A percentile compares a stretch with the other conserved stretches of the same genome.
phyloP scores from a whole-genome alignment of 2,888 invertebrate genomes.

The Eretmocerus hayati region DNA sequence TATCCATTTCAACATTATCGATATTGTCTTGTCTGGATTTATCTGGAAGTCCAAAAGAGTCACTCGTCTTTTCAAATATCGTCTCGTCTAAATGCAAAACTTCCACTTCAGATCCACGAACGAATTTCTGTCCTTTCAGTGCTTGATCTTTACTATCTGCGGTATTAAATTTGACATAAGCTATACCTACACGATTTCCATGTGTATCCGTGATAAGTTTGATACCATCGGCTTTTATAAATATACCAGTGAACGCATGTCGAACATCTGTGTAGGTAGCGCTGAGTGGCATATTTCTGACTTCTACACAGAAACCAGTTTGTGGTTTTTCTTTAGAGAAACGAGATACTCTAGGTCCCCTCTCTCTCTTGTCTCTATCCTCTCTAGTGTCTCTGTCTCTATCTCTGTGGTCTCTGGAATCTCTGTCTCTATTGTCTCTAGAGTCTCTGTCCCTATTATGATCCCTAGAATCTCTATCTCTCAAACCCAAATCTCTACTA shows the following conservation, averaged over 20 bases:
- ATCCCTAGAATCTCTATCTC: conserved; percentile 9
- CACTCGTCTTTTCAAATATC: conserved; percentile 68
- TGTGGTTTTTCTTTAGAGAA: conserved; percentile 14
- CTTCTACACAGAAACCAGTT: conserved; percentile 57
- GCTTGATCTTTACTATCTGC: conserved; percentile 66
- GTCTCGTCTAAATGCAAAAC: conserved; percentile 64
- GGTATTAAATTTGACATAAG: conserved; percentile 70
- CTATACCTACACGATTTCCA: conserved; percentile 73
- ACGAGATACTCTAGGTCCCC: conserved; percentile 12
- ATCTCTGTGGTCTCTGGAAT: conserved; percentile 1
- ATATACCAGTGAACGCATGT: conserved; percentile 70
- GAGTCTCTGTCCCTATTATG: background rate
- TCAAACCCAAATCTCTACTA: background rate
- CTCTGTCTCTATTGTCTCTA: conserved; percentile 6
- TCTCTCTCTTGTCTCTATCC: conserved; percentile 2
- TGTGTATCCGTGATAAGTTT: conserved; percentile 77
- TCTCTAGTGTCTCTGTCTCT: conserved; percentile 2
- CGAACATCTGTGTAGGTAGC: conserved; percentile 76
- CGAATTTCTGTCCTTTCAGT: conserved; percentile 53
- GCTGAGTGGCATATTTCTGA: conserved; percentile 65
- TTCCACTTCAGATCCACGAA: conserved; percentile 62
- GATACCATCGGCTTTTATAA: conserved; percentile 74
- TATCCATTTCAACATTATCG: conserved; percentile 25
- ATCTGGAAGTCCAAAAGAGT: conserved; percentile 59
- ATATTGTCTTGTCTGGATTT: conserved; percentile 30